Base-by-base conservation (phyloP, 2,888 invertebrate species). In the Sinohyriopsis cumingii region DNA sequence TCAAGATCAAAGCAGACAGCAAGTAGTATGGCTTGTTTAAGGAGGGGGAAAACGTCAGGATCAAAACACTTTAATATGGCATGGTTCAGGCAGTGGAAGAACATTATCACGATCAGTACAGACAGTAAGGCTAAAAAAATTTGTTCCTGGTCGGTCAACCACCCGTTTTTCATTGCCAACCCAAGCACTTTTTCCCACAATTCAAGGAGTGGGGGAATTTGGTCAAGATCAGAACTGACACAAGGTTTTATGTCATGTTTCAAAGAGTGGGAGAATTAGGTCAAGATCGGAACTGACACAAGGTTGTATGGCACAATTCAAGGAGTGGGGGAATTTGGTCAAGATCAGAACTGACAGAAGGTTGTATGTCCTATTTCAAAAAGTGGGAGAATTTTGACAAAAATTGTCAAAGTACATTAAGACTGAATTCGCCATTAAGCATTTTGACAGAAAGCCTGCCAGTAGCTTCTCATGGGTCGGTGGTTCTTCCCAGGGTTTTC, bases 191-290 rank as follows among this genome's bases (percentile, higher is more conserved):
- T 25, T 25, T 25, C 3, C 2, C 28, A 0, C 28, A 28, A 96
- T 93, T 95, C 89, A 92, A 95, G 1, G 94, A 94, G 85, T 45
- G 45, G 45, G 12, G 15, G 45, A 45, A 45, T 3, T 45, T 45
- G 9, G 45, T 15, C 45, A 45, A 3, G 4, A 45, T 45, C 28
- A 28, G 19, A 63, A 28, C 19, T 20, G n/a, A 20, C n/a, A 24
- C 54, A 9, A n/a, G 28, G 45, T 45, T 20, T 95, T 78, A 95
- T 95, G 94, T 93, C 93, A 72, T 96, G 96, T 96, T 89, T 65
- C 19, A 1, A n/a, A 12, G 20, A 45, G 15, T 70, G 54, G 7
- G 45, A 4, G 15, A 15, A 3, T 45, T 45, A 15, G 1, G 1
- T 33, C 12, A 45, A 3, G 3, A 45, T 45, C 79, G 93, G 94